These are phyloP conservation scores for Agraylea sexmaculata DNA, from an alignment of 1,140 invertebrate genomes.

Conservation along the genomic window DNA sequence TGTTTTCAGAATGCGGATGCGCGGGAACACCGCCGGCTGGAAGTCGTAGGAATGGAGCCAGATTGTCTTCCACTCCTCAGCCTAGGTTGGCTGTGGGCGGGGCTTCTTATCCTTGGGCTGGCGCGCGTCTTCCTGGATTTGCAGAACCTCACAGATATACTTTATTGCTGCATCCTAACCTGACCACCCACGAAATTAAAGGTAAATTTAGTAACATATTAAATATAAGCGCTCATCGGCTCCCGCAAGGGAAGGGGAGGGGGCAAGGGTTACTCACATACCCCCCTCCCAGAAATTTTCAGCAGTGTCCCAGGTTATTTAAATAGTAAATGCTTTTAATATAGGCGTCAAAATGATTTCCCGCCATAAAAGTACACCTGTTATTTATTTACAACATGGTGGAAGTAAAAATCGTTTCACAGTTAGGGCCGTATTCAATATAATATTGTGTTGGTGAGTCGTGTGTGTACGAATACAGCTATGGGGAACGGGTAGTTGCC, in stretches of 20 bases:
- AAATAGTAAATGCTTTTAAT: too few relatives aligned
- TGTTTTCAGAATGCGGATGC: constrained; percentile 17
- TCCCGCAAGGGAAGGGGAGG: not conserved
- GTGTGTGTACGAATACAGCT: too few relatives aligned
- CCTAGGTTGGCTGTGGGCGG: constrained; percentile 16
- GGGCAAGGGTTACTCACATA: not conserved
- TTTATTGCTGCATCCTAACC: constrained; percentile 85
- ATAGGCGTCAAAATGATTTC: too few relatives aligned
- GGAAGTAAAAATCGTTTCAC: too few relatives aligned
- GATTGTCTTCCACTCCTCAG: constrained; percentile 7
- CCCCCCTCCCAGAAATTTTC: not conserved
- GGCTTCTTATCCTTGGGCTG: constrained; percentile 24
- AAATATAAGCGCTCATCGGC: not conserved
- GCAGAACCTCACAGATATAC: constrained; percentile 76
- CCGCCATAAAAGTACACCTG: too few relatives aligned
- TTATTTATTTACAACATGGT: too few relatives aligned
- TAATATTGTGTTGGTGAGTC: too few relatives aligned
- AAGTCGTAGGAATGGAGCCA: constrained; percentile 4
- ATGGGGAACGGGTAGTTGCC: too few relatives aligned
- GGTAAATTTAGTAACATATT: too few relatives aligned
- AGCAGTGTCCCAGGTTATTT: not conserved
- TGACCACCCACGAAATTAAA: constrained; percentile 78
- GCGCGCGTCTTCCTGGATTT: constrained; percentile 69
- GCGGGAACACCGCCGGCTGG: constrained; percentile 13
- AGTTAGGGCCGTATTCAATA: too few relatives aligned